Evolutionary conservation across 2,888 invertebrate genomes (phyloP).

Genomic region (Drosophila recens): DNA sequence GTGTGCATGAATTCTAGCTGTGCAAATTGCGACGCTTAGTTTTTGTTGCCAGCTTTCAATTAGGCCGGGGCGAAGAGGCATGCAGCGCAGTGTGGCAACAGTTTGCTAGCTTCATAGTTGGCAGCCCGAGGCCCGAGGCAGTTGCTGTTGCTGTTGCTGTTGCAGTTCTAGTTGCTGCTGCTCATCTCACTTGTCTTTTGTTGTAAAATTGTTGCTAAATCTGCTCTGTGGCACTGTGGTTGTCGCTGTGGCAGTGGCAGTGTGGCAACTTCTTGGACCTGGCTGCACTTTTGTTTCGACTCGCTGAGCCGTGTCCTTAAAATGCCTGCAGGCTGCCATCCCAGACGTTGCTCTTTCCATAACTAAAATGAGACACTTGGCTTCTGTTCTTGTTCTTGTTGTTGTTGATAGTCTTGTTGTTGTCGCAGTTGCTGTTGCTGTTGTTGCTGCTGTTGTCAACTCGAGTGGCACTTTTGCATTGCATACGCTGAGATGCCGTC

Average conservation of each 20-base stretch:
- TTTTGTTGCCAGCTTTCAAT: slow-evolving; percentile 68
- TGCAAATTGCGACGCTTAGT: slow-evolving; percentile 54
- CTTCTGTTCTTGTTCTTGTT: slow-evolving; percentile 32
- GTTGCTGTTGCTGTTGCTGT: slow-evolving; percentile 37
- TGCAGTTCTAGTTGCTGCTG: slow-evolving; percentile 15
- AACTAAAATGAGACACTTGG: slow-evolving; percentile 74
- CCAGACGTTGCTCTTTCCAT: slow-evolving; percentile 55
- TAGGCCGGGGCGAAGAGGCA: slow-evolving; percentile 45
- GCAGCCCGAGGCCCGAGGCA: slow-evolving; percentile 43
- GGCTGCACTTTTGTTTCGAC: slow-evolving; percentile 74
- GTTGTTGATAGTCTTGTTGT: slow-evolving; percentile 24
- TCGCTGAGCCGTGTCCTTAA: slow-evolving; percentile 73
- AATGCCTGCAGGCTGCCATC: slow-evolving; percentile 45
- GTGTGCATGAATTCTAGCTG: slow-evolving; percentile 42
- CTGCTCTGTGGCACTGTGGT: slow-evolving; percentile 41
- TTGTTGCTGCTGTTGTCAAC: slow-evolving; percentile 30
- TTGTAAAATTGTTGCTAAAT: slow-evolving; percentile 60
- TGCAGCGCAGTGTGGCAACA: slow-evolving; percentile 59
- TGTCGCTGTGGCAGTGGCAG: slow-evolving; percentile 21
- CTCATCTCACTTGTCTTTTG: slow-evolving; percentile 57
- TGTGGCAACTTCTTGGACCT: slow-evolving; percentile 53
- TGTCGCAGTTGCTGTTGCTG: slow-evolving; percentile 6
- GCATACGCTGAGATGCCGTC: slow-evolving; percentile 35
- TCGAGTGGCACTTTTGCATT: slow-evolving; percentile 67
- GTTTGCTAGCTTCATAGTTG: slow-evolving; percentile 43